Percentiles rank a stretch among this genome's conserved stretches.
These are phyloP conservation scores for Cyanoramphus novaezelandiae DNA, from an alignment of 2,113 vertebrate genomes.

Conservation along the genomic window DNA sequence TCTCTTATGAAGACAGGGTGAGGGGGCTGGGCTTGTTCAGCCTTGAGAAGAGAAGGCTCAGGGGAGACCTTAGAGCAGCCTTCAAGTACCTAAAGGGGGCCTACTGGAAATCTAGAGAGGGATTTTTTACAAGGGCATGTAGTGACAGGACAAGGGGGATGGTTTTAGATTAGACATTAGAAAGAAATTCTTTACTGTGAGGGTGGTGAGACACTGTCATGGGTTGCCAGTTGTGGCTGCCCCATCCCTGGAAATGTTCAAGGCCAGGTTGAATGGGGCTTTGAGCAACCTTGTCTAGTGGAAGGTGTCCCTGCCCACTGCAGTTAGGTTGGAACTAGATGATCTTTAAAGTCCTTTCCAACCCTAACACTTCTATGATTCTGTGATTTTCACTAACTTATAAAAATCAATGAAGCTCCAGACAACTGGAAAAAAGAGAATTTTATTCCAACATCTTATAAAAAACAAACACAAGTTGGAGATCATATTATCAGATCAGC, in stretches of 20 bases:
- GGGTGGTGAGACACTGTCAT: not conserved
- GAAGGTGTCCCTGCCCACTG: not conserved
- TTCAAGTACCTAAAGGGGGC: not conserved
- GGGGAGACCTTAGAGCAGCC: not conserved
- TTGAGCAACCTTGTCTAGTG: not conserved
- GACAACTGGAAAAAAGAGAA: not conserved
- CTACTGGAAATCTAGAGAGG: not conserved
- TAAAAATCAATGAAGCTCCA: not conserved
- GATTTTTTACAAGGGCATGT: not conserved
- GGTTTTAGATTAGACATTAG: not conserved
- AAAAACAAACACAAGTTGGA: not conserved
- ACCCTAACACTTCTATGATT: not conserved
- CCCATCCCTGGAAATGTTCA: not conserved
- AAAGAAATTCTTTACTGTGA: not conserved
- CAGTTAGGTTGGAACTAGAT: not conserved
- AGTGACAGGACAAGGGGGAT: not conserved
- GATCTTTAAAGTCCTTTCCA: not conserved
- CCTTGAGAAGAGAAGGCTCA: not conserved
- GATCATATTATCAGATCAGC: not conserved
- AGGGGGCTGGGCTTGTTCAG: not conserved
- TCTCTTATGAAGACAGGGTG: not conserved
- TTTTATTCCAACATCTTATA: not conserved
- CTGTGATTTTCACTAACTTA: not conserved
- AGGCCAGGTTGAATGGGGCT: not conserved
- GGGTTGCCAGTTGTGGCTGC: not conserved